A percentile compares a stretch with the other conserved stretches of the same genome.
Conservation (phyloP, 2,113 vertebrate genomes). For the Heterotilapia buettikoferi region DNA sequence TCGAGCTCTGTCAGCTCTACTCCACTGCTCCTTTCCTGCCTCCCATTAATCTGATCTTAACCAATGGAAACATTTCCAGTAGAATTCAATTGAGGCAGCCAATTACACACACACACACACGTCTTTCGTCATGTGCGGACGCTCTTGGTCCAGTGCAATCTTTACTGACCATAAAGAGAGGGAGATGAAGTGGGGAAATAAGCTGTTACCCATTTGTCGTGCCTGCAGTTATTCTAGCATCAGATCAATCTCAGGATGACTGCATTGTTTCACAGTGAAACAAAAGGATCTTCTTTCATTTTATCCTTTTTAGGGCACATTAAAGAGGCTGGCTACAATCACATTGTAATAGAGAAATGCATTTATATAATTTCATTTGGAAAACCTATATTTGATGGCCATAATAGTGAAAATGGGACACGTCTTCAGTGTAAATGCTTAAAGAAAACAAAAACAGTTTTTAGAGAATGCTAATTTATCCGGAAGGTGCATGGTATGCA, state of each 20-base stretch:
- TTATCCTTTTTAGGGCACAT: background rate
- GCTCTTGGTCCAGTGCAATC: conserved; percentile 15
- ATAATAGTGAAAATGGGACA: background rate
- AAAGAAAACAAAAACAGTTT: background rate
- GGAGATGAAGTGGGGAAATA: conserved; percentile 50
- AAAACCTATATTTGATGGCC: background rate
- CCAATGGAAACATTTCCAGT: conserved; percentile 8
- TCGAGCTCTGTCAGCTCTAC: conserved; percentile 4
- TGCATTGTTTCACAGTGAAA: conserved; percentile 44
- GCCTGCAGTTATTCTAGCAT: conserved; percentile 49
- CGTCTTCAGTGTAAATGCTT: background rate
- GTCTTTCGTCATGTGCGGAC: conserved; percentile 2
- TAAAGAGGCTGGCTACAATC: background rate
- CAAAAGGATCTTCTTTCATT: conserved; percentile 19
- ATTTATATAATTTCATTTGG: background rate
- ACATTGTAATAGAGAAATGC: background rate
- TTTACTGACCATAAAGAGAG: conserved; percentile 15
- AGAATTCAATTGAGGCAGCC: conserved; percentile 24
- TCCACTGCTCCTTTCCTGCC: background rate
- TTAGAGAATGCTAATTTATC: background rate
- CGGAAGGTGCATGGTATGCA: background rate
- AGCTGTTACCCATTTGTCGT: conserved; percentile 38
- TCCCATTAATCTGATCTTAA: conserved; percentile 10
- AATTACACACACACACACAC: background rate
- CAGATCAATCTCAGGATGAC: conserved; percentile 58